phyloP scores from a whole-genome alignment of 92 coral and sea anemone genomes.

The Hydrozoanthus gracilis region DNA sequence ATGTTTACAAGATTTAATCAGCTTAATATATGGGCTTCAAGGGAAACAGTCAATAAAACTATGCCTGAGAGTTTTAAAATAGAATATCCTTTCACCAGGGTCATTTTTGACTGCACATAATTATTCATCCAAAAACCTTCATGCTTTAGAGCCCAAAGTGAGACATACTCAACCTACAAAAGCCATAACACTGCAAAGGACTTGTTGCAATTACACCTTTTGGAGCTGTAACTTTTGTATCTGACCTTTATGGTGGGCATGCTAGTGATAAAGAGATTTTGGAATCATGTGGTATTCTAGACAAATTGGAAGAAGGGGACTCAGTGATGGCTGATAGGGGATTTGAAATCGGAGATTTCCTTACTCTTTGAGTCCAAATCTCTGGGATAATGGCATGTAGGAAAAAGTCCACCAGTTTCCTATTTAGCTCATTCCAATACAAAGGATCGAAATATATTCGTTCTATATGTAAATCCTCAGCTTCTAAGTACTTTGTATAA shows the following conservation, averaged over 20 bases:
- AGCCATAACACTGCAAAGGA: conserved; percentile 50
- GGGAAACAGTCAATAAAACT: neutral
- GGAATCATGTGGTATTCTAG: conserved; percentile 62
- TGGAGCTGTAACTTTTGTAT: conserved; percentile 70
- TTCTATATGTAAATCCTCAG: conserved; percentile 49
- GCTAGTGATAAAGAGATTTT: conserved; percentile 77
- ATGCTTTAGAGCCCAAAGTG: conserved; percentile 72
- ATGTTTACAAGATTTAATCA: neutral
- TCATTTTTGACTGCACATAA: conserved; percentile 72
- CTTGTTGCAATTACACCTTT: conserved; percentile 71
- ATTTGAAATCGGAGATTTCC: conserved; percentile 41
- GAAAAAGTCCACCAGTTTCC: conserved; percentile 48
- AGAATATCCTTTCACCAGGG: conserved; percentile 59
- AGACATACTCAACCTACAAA: conserved; percentile 62
- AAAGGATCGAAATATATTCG: conserved; percentile 56
- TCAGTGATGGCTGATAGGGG: conserved; percentile 76
- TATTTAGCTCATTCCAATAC: conserved; percentile 41
- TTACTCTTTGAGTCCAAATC: conserved; percentile 32
- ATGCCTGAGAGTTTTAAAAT: conserved; percentile 32
- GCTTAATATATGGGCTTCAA: neutral
- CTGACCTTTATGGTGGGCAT: conserved; percentile 74
- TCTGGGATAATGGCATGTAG: conserved; percentile 54
- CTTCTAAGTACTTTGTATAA: neutral
- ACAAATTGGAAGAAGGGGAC: conserved; percentile 61
- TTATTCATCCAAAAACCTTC: conserved; percentile 65